Base-by-base conservation (phyloP, 2,888 invertebrate genomes). In the Lochmaea capreae region DNA sequence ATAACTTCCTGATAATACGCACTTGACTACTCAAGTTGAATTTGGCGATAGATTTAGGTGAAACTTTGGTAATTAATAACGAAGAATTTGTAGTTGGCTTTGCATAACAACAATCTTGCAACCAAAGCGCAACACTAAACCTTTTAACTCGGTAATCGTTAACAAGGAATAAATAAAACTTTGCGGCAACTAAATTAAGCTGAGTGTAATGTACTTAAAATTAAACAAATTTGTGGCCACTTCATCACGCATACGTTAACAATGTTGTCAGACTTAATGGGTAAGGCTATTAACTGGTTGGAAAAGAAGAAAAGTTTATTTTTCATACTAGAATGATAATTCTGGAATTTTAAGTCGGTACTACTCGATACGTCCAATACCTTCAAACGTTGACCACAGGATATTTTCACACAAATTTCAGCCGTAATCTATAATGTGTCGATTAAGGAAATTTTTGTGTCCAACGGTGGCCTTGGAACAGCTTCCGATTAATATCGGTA, bases 1-100 rank as follows among this genome's bases (percentile, higher is more conserved):
- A 68, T 68, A 68, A 68, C 61, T 68, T 68, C 68, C 61, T 68
- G 68, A 68, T 68, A 68, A 68, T 68, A 68, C 59, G 68, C 68
- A 68, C 68, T 66, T 57, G 54, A 66, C 66, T 67, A 58, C 59
- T 46, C 63, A 43, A 70, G 54, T 70, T 70, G 63, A 70, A 62
- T 63, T 22, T 43, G 43, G 42, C 54, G 43, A 70, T 70, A 70
- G 54, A 63, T 63, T 70, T 70, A 70, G 42, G 16, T 54, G 63
- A 63, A 70, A 68, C 68, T 68, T 68, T 18, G 61, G 61, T 61
- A 68, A 68, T 68, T 68, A 68, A 68, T 68, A 61, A 61, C 49
- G 49, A 61, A 22, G 33, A 61, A 61, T 68, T 68, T 68, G 68
- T 22, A 61, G 49, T 68, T 49, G 10, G 39, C 49, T 68, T 61